Evolutionary conservation across 2,113 vertebrate genomes (phyloP).

Genomic region (Neodon shergylaensis): DNA sequence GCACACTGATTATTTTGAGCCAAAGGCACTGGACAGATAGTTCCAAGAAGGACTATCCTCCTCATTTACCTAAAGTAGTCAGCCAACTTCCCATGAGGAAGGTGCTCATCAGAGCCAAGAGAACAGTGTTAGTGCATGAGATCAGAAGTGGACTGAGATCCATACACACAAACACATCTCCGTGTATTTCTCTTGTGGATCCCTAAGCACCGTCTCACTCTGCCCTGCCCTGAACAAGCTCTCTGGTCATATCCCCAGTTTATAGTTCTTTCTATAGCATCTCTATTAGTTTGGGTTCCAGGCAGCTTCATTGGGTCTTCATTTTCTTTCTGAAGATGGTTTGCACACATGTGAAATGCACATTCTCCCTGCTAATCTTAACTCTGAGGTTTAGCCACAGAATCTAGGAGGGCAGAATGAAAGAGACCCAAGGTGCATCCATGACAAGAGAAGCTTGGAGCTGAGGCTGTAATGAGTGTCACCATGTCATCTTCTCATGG

Average conservation of each 20-base stretch:
- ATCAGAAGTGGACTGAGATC: background rate
- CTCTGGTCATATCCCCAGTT: background rate
- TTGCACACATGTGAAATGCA: background rate
- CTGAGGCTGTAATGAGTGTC: background rate
- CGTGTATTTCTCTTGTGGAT: background rate
- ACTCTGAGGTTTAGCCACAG: background rate
- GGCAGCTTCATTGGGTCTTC: background rate
- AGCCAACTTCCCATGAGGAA: background rate
- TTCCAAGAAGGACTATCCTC: background rate
- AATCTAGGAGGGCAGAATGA: background rate
- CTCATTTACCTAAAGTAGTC: background rate
- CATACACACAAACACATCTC: background rate
- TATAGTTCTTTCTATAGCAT: background rate
- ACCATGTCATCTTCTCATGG: background rate
- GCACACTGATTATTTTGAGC: background rate
- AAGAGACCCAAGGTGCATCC: background rate
- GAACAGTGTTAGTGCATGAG: background rate
- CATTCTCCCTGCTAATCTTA: background rate
- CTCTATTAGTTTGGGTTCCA: background rate
- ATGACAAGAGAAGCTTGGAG: background rate
- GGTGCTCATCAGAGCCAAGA: background rate
- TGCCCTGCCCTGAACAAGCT: background rate
- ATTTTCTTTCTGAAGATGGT: background rate
- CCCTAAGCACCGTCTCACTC: background rate
- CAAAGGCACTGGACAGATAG: background rate